Evolutionary conservation across 1,140 invertebrate species (phyloP).

Genomic region (Atta texana): DNA sequence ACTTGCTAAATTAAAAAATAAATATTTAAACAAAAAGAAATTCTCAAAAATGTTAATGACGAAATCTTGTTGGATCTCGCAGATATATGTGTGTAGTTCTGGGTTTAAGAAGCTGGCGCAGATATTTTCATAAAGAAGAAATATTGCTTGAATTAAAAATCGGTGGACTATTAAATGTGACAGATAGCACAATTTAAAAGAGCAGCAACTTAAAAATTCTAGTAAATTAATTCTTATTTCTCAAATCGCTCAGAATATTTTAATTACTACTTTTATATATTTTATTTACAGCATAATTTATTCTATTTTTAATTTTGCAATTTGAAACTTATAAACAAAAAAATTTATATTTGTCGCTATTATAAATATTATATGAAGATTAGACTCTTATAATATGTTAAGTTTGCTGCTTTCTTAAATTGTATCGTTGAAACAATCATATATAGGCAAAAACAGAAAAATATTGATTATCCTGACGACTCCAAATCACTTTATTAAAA

Average conservation of each 20-base stretch:
- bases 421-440: constrained; percentile 5
- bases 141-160: not conserved
- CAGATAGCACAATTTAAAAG: not conserved
- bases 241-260: not conserved
- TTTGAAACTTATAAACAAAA: no score
- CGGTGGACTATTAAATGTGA: not conserved
- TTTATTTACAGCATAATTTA: not conserved
- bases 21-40: not conserved
- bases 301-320: constrained; percentile 3
- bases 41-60: not conserved
- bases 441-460: not conserved
- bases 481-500: constrained; percentile 19
- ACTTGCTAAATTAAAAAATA: not conserved
- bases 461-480: not conserved
- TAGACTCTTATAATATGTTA: not conserved
- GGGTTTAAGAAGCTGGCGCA: not conserved
- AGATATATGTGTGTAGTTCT: constrained; percentile 16
- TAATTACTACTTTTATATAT: constrained; percentile 6
- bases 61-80: not conserved
- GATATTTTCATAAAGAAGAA: constrained; percentile 48
- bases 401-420: constrained; percentile 31
- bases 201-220: constrained; percentile 14
- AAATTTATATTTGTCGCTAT: not conserved
- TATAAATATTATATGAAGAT: not conserved
- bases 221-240: not conserved